Base-by-base conservation (phyloP, 2,888 invertebrate species). In the Trichogramma evanescens region DNA sequence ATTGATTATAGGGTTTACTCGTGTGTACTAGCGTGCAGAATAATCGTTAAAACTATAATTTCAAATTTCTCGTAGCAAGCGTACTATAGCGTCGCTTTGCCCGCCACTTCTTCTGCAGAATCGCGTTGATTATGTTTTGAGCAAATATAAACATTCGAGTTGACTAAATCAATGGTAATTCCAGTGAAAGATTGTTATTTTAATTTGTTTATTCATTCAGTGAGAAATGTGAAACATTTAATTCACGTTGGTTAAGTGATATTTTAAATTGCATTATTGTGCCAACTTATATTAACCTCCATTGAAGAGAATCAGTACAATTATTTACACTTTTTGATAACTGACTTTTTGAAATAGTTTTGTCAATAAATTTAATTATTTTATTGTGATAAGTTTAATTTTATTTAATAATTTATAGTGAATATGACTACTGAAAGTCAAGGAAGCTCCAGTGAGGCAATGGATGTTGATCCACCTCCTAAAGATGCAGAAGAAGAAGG, bases 351-450 rank as follows among this genome's bases (percentile, higher is more conserved):
- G 26, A 26, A 26, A 2, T 26, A 2, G 26, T 26, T 26, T 26
- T 26, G 26, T 26, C 26, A 26, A 26, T 26, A 2, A 26, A 26
- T 26, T 26, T 26, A 26, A 26, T 54, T 59, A 59, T 40, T 52
- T 58, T 58, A 5, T 45, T 13, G n/a, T 51, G 7, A 43, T 42
- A 7, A 26, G 26, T 26, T 54, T 13, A 7, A 38, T 50, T 40
- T 42, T 41, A 41, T 45, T 48, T 49, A 54, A 51, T 7, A 13
- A 6, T 51, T 43, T n/a, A 40, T 5, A 51, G 51, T 52, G 1
- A 66, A 66, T 49, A 68, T 68, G 68, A 59, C 61, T 51, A 45
- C 52, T 55, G 65, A 54, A 55, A 61, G 63, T 43, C 57, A 55
- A 8, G 53, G 57, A 58, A 64, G 53, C 38, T 61, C 61, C 1